Percentiles rank a stretch among this genome's conserved stretches.
These are phyloP conservation scores for Parotia lawesii DNA, from an alignment of 2,113 vertebrate genomes.

Conservation along the genomic window DNA sequence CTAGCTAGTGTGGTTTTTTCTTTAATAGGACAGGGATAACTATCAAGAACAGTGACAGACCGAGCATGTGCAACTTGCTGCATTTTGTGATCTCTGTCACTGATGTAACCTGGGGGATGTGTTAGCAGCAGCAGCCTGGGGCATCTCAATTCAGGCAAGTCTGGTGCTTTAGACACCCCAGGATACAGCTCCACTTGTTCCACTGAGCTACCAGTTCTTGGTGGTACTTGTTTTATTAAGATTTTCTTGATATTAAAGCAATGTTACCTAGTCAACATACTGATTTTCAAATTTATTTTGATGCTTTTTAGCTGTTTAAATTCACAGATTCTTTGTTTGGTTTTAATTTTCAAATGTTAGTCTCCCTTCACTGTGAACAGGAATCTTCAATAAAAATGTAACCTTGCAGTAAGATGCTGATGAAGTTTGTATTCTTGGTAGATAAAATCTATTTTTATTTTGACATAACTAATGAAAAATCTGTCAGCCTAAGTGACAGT, in stretches of 20 bases:
- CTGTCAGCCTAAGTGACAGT: background rate
- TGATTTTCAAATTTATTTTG: background rate
- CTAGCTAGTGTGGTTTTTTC: background rate
- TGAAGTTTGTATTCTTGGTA: background rate
- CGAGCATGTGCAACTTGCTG: background rate
- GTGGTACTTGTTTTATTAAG: background rate
- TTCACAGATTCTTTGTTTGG: background rate
- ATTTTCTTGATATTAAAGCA: background rate
- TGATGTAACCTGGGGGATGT: background rate
- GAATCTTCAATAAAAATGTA: background rate
- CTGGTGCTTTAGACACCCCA: background rate
- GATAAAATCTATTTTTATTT: constrained; percentile 44
- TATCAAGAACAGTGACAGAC: background rate
- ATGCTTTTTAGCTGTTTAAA: background rate
- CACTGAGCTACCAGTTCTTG: background rate
- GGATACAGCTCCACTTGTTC: background rate
- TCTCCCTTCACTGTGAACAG: background rate
- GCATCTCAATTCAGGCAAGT: background rate
- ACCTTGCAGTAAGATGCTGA: background rate
- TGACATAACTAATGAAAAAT: constrained; percentile 30
- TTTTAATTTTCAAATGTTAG: background rate
- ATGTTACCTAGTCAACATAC: background rate
- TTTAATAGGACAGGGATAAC: background rate
- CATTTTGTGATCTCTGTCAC: background rate
- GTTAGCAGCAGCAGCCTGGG: background rate